Base-by-base conservation (phyloP, 2,797 vertebrate species). In the Masticophis lateralis region DNA sequence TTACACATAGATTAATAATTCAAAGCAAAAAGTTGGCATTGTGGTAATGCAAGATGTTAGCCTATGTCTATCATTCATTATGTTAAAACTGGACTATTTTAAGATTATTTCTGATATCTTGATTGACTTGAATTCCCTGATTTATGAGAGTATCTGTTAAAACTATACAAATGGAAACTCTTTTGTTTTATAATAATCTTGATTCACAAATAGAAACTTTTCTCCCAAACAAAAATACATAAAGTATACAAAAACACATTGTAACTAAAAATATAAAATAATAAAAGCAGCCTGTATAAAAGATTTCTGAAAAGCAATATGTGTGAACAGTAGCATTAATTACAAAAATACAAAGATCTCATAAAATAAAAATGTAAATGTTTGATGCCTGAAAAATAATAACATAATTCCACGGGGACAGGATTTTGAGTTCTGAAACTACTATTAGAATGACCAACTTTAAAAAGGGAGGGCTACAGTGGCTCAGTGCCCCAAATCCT, bases 71-170 rank as follows among this genome's bases (percentile, higher is more conserved):
- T n/a, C n/a, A 25, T 69, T 89, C 87, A 63, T 63, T 86, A 25
- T 91, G 5, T 27, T 56, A 20, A 92, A 43, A 5, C n/a, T 56
- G 7, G 90, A 55, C 66, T 66, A n/a, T n/a, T 27, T 9, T 37
- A 51, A 37, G 93, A 13, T 28, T 59, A 25, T 94, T 94, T 94
- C 55, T 92, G 89, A 63, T 53, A 56, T 20, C 22, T 28, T 66
- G 59, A 56, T 79, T 90, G 7, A 92, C 89, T 37, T 1, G 32
- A 91, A 11, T 25, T 43, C 7, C 14, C 47, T 53, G 57, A 90
- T 93, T 57, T 88, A 56, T 79, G 14, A 51, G 28, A 0, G 0
- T 4, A 87, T 18, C 22, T 74, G 3, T 18, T 91, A 47, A 69
- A 63, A 63, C 27, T 63, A 28, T 79, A 91, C 1, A 47, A 91